Evolutionary conservation across 2,113 vertebrate genomes (phyloP), one percentile per base, ranked within the genome.

Genomic region (Orthonyx spaldingii): DNA sequence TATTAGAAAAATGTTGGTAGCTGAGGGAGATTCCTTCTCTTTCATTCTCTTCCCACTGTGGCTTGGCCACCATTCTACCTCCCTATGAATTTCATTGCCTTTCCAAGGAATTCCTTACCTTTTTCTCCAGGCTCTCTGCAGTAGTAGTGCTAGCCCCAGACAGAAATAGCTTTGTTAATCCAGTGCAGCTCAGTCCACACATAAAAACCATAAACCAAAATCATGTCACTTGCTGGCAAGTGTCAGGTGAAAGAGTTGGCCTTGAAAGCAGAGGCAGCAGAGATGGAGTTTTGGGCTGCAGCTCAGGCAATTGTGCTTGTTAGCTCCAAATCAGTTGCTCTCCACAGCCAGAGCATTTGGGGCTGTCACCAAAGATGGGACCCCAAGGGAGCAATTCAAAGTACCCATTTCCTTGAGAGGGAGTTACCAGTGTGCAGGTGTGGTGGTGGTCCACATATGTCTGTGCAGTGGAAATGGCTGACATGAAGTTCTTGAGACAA

Each of bases 381-480:
- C 17, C 11, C 20, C 47, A 32, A 23, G 52, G 57, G 41, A 69
- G 28, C 15, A 53, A 12, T 30, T 93, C 57, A 52, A 18, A 37
- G 37, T 27, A 39, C 19, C 20, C 9, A 1, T n/a, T 76, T 84
- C 32, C 24, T 68, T 65, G 32, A 50, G 27, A 14, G 9, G 14
- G 28, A 64, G 13, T 50, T 49, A 33, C 7, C 50, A 44, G 27
- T 49, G 9, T n/a, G 21, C 1, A 0, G 33, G 4, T 30, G 63
- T 80, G 53, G 32, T n/a, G 32, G 23, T 87, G n/a, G 69, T 63
- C 61, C 7, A 9, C 0, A 0, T 18, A 7, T 2, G 1, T 47
- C 39, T 63, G 8, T 70, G 37, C 47, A n/a, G 72, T 26, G 39
- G 55, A 37, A 78, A 30, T 35, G 52, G 19, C 47, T 72, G 47